phyloP scores from a whole-genome alignment of 2,797 vertebrate genomes.

The Peromyscus nudipes region DNA sequence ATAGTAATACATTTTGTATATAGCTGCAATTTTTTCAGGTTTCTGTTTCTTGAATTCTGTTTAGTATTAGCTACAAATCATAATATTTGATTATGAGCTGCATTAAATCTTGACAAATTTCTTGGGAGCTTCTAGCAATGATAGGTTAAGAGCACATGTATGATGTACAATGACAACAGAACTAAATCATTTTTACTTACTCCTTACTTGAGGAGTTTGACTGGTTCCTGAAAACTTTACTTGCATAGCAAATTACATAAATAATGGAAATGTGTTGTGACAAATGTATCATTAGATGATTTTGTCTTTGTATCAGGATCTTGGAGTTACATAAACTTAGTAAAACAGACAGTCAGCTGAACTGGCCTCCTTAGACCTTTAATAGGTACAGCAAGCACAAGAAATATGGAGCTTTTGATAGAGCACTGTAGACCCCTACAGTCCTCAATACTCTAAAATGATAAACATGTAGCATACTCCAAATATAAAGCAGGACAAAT shows the following conservation, averaged over 20 bases:
- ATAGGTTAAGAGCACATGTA: background rate
- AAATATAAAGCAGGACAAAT: background rate
- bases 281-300: background rate
- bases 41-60: background rate
- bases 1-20: background rate
- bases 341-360: too few relatives aligned
- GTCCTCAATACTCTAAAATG: background rate
- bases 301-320: background rate
- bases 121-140: background rate
- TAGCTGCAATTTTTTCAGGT: background rate
- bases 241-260: background rate
- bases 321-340: background rate
- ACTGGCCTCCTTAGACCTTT: too few relatives aligned
- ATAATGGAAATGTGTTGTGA: background rate
- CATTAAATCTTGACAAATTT: background rate
- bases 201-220: background rate
- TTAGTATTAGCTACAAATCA: conserved; percentile 3
- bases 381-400: background rate
- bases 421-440: background rate
- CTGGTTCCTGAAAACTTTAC: background rate
- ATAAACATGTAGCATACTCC: background rate
- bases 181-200: background rate
- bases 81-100: background rate
- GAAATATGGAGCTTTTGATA: background rate
- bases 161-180: background rate